phyloP scores from a whole-genome alignment of 1,140 invertebrate genomes.

The Zaprionus vittiger region DNA sequence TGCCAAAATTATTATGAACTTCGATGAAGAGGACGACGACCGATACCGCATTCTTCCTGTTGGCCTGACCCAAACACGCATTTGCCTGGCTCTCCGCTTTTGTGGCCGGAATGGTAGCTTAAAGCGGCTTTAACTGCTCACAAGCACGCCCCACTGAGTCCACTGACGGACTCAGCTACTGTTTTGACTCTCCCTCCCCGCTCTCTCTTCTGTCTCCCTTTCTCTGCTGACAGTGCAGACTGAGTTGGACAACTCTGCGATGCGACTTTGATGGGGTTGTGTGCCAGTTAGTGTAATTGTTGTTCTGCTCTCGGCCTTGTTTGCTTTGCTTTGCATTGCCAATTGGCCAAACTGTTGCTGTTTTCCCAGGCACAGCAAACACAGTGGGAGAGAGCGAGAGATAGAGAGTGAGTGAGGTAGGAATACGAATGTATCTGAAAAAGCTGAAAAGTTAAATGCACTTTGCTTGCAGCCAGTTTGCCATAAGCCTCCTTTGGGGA shows the following conservation, averaged over 20 bases:
- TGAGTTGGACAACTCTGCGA: conserved; percentile 21
- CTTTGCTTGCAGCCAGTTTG: background rate
- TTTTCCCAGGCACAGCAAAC: conserved; percentile 29
- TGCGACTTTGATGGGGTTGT: conserved; percentile 41
- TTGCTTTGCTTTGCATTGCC: conserved; percentile 35
- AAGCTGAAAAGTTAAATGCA: conserved; percentile 33
- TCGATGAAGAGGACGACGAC: conserved; percentile 33
- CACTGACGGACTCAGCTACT: conserved; percentile 20
- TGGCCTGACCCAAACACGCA: conserved; percentile 31
- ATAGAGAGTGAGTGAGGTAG: background rate
- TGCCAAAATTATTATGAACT: conserved; percentile 49
- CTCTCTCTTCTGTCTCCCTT: background rate
- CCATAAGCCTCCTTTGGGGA: background rate
- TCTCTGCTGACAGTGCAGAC: background rate
- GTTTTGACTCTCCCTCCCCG: background rate
- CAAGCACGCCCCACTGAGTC: conserved; percentile 38
- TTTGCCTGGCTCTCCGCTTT: conserved; percentile 31
- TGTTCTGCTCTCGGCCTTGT: conserved; percentile 33
- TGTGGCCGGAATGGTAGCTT: conserved; percentile 37
- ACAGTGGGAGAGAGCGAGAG: background rate
- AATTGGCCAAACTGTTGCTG: conserved; percentile 53
- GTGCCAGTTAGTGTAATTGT: conserved; percentile 53
- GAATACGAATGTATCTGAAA: background rate
- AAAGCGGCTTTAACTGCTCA: conserved; percentile 60
- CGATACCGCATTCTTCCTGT: conserved; percentile 4